A percentile compares a stretch with the other conserved stretches of the same genome.
Conservation (phyloP, 2,888 invertebrate genomes). For the Chydorus sphaericus region DNA sequence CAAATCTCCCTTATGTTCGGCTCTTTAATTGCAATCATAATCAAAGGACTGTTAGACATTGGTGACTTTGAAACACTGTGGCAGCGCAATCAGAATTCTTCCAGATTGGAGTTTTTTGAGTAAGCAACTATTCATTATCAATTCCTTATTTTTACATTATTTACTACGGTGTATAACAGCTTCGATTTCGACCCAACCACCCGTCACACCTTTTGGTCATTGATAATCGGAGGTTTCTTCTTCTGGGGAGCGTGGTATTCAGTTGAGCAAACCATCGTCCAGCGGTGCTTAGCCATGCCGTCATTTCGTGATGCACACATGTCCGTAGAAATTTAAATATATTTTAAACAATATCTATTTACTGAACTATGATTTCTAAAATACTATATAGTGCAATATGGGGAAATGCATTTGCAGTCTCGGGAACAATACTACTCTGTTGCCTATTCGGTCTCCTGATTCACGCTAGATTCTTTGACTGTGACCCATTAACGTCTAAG, state of each 20-base stretch:
- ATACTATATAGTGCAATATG: no score
- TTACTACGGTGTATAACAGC: no score
- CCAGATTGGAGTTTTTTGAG: slow-evolving; percentile 60
- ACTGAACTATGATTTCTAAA: no score
- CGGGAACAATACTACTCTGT: slow-evolving; percentile 66
- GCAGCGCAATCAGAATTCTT: slow-evolving; percentile 44
- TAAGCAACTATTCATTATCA: no score
- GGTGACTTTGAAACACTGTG: slow-evolving; percentile 51
- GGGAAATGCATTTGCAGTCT: slow-evolving; percentile 62
- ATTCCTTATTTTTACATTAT: no score
- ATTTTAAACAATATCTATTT: background rate
- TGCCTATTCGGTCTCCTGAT: slow-evolving; percentile 75
- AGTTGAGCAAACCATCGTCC: slow-evolving; percentile 85
- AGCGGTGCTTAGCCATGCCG: slow-evolving; percentile 77
- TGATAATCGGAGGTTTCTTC: slow-evolving; percentile 71
- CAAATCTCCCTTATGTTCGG: slow-evolving; percentile 58
- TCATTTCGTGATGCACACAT: slow-evolving; percentile 57
- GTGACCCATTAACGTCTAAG: slow-evolving; percentile 68
- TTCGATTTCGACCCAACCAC: slow-evolving; percentile 64
- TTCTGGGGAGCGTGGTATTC: slow-evolving; percentile 82
- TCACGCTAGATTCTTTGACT: slow-evolving; percentile 61
- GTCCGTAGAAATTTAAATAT: slow-evolving; percentile 31
- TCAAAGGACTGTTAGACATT: slow-evolving; percentile 26
- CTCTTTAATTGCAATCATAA: slow-evolving; percentile 41
- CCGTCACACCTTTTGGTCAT: slow-evolving; percentile 77